Conservation (phyloP, 2,797 vertebrate species). For the Neosilurus mollespiculum region DNA sequence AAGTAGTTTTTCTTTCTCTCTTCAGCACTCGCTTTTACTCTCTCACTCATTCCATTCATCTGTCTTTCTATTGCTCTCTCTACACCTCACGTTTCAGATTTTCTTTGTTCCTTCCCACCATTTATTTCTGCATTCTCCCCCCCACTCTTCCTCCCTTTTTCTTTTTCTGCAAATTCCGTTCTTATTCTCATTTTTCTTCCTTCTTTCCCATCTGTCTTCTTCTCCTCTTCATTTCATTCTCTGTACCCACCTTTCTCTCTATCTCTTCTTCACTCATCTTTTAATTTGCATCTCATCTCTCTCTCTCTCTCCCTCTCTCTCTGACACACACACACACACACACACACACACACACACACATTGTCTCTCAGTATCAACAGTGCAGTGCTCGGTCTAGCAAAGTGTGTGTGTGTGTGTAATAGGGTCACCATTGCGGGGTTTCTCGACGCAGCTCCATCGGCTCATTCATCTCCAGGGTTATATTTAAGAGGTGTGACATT, state of each 20-base stretch:
- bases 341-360: too few species aligned
- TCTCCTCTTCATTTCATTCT: not conserved
- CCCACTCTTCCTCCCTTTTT: too few species aligned
- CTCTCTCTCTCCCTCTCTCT: not conserved
- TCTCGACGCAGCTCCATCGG: conserved; percentile 43
- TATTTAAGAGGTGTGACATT: conserved; percentile 52
- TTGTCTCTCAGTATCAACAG: conserved; percentile 5
- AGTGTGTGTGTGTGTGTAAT: conserved; percentile 44
- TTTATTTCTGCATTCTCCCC: too few species aligned
- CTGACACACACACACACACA: not conserved
- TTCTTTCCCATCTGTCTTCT: not conserved
- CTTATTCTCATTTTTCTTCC: not conserved
- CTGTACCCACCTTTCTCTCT: not conserved
- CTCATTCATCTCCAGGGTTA: conserved; percentile 57
- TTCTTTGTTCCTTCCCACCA: not conserved
- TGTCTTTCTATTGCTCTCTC: not conserved
- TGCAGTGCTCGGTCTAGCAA: not conserved
- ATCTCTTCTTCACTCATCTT: too few species aligned
- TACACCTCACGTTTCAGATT: not conserved
- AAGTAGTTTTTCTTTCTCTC: not conserved
- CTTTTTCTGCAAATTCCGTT: not conserved
- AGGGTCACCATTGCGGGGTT: conserved; percentile 58
- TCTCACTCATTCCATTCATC: not conserved
- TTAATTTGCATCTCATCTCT: too few species aligned
- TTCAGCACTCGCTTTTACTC: not conserved